A percentile compares a stretch with the other conserved stretches of the same genome.
Conservation (phyloP, 2,888 invertebrate genomes). For the Lepidochitona cinerea region DNA sequence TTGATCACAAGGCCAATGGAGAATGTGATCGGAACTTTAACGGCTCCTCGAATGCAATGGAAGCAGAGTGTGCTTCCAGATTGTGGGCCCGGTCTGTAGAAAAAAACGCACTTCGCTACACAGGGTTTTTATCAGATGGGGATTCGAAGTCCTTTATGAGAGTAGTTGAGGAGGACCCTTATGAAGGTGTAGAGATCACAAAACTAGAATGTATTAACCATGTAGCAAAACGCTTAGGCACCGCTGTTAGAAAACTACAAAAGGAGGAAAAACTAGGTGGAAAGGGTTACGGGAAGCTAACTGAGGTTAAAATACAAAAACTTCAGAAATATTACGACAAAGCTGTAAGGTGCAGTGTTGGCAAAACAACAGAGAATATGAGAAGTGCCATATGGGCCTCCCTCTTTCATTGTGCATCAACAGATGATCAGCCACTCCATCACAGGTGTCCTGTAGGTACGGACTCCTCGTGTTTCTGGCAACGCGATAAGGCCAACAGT, state of each 20-base stretch:
- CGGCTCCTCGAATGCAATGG: background rate
- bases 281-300: background rate
- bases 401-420: background rate
- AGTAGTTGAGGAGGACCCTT: background rate
- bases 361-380: background rate
- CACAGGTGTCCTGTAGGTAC: background rate
- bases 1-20: background rate
- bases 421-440: background rate
- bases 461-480: background rate
- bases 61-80: background rate
- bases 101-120: background rate
- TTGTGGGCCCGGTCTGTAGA: background rate
- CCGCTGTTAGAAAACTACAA: background rate
- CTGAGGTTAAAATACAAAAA: background rate
- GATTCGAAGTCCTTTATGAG: background rate
- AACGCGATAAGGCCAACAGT: background rate
- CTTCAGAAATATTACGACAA: background rate
- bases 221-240: background rate
- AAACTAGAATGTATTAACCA: conserved; percentile 4
- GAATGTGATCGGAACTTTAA: background rate
- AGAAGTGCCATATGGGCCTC: background rate
- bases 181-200: background rate
- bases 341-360: background rate
- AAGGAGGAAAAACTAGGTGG: background rate
- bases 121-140: background rate